A percentile compares a stretch with the other conserved stretches of the same genome.
phyloP scores from a whole-genome alignment of 1,140 invertebrate genomes.

The Anoplolepis gracilipes region DNA sequence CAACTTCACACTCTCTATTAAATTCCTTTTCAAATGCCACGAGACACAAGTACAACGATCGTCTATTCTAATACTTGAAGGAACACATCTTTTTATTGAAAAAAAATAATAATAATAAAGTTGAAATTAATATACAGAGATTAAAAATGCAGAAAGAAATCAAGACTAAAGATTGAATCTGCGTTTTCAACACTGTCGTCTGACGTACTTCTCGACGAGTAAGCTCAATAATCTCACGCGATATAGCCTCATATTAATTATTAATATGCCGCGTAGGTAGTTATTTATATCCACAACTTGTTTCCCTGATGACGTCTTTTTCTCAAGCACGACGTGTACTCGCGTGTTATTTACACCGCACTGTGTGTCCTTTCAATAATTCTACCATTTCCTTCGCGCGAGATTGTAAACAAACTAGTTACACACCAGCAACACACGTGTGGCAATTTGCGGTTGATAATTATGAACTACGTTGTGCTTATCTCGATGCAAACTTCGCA shows the following conservation, averaged over 20 bases:
- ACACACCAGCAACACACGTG: not conserved
- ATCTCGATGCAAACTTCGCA: not conserved
- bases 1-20: too few species aligned
- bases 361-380: conserved; percentile 48
- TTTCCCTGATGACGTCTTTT: not conserved
- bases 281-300: conserved; percentile 48
- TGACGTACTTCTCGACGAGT: not conserved
- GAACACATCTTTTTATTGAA: not conserved
- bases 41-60: too few species aligned
- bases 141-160: not conserved
- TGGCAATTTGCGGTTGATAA: conserved; percentile 40
- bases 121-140: not conserved
- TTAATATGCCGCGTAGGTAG: conserved; percentile 21
- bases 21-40: too few species aligned
- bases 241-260: conserved; percentile 14
- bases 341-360: conserved; percentile 3
- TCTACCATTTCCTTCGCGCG: not conserved
- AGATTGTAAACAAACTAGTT: conserved; percentile 46
- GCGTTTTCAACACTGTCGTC: not conserved
- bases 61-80: too few species aligned
- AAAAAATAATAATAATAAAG: too few species aligned
- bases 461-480: conserved; percentile 17
- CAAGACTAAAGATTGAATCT: not conserved
- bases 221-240: not conserved
- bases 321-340: not conserved